Evolutionary conservation across 2,113 vertebrate species (phyloP).

Genomic region (Myrmophylax atrothorax): DNA sequence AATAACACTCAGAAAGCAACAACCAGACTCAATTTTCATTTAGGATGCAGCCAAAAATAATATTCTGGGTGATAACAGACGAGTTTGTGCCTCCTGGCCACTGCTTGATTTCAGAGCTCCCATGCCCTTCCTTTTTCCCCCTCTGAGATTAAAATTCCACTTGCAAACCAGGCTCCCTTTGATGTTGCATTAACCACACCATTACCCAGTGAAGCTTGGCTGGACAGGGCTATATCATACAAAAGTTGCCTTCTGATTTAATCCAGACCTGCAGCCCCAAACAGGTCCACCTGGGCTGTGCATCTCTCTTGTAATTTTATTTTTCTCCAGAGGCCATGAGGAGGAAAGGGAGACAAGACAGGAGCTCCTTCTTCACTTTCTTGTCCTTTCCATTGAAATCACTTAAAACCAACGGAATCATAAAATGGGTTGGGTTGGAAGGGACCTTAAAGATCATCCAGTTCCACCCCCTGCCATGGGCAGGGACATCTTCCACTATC

Average conservation of each 20-base stretch:
- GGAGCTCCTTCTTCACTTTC: neutral
- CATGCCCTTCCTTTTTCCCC: neutral
- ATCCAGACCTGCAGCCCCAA: neutral
- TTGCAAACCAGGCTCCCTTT: neutral
- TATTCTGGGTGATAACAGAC: neutral
- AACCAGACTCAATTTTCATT: neutral
- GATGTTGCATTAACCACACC: neutral
- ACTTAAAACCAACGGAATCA: neutral
- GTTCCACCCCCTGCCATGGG: neutral
- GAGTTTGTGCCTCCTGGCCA: neutral
- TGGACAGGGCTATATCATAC: neutral
- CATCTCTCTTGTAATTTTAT: neutral
- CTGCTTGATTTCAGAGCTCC: neutral
- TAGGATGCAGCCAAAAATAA: neutral
- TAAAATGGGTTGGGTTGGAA: neutral
- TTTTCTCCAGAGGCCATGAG: neutral
- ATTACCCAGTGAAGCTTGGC: neutral
- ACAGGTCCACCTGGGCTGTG: neutral
- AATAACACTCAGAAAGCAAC: neutral
- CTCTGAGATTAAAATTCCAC: neutral
- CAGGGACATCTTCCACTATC: neutral
- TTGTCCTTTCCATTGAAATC: neutral
- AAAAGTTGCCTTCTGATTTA: neutral
- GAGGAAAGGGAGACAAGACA: neutral
- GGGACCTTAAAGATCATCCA: neutral